These are phyloP conservation scores for Sebastes flavidus DNA, from an alignment of 2,797 vertebrate genomes.

Conservation along the genomic window DNA sequence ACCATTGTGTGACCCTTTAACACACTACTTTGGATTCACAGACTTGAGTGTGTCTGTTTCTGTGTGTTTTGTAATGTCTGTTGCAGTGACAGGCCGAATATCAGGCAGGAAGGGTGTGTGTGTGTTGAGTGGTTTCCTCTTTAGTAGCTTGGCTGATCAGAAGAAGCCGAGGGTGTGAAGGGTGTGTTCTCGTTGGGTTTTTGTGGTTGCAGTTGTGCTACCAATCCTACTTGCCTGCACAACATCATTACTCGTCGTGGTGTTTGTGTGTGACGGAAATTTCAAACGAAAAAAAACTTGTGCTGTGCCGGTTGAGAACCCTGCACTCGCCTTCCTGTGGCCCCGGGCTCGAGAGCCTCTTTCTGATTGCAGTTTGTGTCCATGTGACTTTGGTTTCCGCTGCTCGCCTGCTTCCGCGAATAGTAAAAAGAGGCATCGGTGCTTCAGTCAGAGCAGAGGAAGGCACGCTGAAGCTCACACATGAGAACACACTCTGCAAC, in stretches of 20 bases:
- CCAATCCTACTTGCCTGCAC: slow-evolving; percentile 2
- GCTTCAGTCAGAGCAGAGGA: slow-evolving; percentile 41
- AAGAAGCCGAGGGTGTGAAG: slow-evolving; percentile 66
- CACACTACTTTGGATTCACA: not conserved
- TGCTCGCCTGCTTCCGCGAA: slow-evolving; percentile 84
- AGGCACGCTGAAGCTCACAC: slow-evolving; percentile 44
- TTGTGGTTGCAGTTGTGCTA: slow-evolving; percentile 61
- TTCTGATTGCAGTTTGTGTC: slow-evolving; percentile 77
- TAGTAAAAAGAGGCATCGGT: slow-evolving; percentile 60
- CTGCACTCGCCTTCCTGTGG: slow-evolving; percentile 61
- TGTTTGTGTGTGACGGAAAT: not conserved
- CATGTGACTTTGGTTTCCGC: slow-evolving; percentile 87
- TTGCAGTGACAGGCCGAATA: slow-evolving; percentile 59
- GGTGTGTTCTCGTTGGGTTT: slow-evolving; percentile 72
- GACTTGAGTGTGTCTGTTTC: not conserved
- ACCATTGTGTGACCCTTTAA: not conserved
- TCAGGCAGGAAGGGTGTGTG: slow-evolving; percentile 84
- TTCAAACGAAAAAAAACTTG: not conserved
- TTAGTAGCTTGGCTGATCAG: slow-evolving; percentile 71
- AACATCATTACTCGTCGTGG: not conserved
- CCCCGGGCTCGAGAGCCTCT: slow-evolving; percentile 62
- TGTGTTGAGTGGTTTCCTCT: slow-evolving; percentile 81
- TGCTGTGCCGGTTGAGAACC: slow-evolving; percentile 21
- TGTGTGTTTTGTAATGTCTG: slow-evolving; percentile 29
- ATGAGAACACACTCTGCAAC: slow-evolving; percentile 40